Conservation (phyloP, 2,113 vertebrate genomes). For the Mastomys coucha region DNA sequence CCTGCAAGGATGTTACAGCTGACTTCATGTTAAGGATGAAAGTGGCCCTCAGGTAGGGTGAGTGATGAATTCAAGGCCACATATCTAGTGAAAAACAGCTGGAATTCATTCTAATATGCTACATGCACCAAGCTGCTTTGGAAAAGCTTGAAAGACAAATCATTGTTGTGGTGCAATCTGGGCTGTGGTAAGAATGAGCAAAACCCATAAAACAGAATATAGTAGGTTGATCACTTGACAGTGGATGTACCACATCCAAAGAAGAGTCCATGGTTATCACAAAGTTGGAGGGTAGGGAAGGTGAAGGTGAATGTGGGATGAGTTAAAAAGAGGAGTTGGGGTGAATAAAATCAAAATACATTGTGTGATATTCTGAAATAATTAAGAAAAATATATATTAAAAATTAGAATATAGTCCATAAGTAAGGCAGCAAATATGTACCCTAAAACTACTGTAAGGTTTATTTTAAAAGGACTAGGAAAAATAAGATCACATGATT, state of each 20-base stretch:
- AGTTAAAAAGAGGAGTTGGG: neutral
- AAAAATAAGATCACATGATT: neutral
- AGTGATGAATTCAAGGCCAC: slow-evolving; percentile 10
- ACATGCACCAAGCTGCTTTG: neutral
- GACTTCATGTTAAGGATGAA: slow-evolving; percentile 48
- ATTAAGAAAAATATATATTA: neutral
- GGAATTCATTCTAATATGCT: neutral
- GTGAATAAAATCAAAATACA: neutral
- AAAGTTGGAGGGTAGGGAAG: neutral
- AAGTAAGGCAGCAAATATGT: neutral
- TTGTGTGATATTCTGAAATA: neutral
- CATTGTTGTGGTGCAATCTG: neutral
- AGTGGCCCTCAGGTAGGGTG: neutral
- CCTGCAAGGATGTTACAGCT: neutral
- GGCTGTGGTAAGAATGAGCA: neutral
- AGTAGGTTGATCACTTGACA: neutral
- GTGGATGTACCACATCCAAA: neutral
- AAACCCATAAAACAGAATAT: neutral
- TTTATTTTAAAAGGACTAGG: neutral
- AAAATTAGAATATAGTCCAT: neutral
- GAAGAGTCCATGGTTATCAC: neutral
- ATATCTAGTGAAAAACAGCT: slow-evolving; percentile 19
- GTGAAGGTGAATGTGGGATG: too few species aligned
- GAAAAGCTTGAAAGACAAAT: slow-evolving; percentile 3
- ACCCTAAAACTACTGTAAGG: neutral